phyloP scores from a whole-genome alignment of 2,888 invertebrate genomes.

The Cosmopolites sordidus region DNA sequence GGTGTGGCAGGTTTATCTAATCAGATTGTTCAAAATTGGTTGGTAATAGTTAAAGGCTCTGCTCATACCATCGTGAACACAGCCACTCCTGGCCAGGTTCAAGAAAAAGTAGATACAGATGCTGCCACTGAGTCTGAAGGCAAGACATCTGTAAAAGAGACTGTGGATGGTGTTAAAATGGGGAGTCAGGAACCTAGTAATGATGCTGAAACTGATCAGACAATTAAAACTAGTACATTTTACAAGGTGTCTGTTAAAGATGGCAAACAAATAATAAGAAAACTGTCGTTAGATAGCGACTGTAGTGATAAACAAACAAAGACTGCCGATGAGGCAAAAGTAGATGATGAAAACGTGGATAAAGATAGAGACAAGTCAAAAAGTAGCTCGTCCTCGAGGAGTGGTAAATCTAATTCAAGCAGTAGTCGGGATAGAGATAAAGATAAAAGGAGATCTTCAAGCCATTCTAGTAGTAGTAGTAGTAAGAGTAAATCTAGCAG shows the following conservation, averaged over 20 bases:
- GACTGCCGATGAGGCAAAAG: slow-evolving; percentile 21
- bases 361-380: slow-evolving; percentile 22
- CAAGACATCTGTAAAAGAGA: background rate
- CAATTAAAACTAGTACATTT: slow-evolving; percentile 37
- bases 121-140: background rate
- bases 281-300: slow-evolving; percentile 7
- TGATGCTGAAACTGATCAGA: slow-evolving; percentile 8
- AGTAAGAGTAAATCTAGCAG: slow-evolving; percentile 38
- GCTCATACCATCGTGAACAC: slow-evolving; percentile 51
- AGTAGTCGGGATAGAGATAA: slow-evolving; percentile 27
- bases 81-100: background rate
- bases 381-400: slow-evolving; percentile 25
- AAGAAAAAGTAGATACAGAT: slow-evolving; percentile 6
- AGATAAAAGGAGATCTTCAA: slow-evolving; percentile 34
- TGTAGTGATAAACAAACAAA: slow-evolving; percentile 1
- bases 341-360: slow-evolving; percentile 11
- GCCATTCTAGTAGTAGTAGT: slow-evolving; percentile 37
- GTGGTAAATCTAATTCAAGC: slow-evolving; percentile 31
- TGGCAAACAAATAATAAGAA: slow-evolving; percentile 58
- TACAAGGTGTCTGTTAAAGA: slow-evolving; percentile 69
- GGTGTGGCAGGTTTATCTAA: slow-evolving; percentile 58
- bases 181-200: slow-evolving; percentile 20
- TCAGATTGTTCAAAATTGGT: slow-evolving; percentile 84
- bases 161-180: background rate
- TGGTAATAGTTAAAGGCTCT: slow-evolving; percentile 71